Percentiles rank a stretch among this genome's conserved stretches.
phyloP scores from a whole-genome alignment of 2,888 invertebrate species.

The Drosophila koepferae region DNA sequence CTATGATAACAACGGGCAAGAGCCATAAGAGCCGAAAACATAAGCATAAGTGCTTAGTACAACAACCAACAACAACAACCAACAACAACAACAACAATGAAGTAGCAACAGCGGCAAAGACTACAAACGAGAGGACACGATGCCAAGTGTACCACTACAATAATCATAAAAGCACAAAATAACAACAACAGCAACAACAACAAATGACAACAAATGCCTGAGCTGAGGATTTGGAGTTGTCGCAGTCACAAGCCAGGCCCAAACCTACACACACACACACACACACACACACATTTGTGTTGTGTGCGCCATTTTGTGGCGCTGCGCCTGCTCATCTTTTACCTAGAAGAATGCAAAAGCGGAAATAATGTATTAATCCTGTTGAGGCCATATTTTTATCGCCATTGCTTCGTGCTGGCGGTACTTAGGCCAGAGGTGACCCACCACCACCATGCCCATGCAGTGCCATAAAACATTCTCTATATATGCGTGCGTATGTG shows the following conservation, averaged over 20 bases:
- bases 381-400: constrained; percentile 85
- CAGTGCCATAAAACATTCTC: constrained; percentile 50
- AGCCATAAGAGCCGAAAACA: constrained; percentile 70
- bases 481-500: constrained; percentile 28
- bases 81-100: constrained; percentile 13
- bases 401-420: constrained; percentile 66
- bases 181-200: constrained; percentile 48
- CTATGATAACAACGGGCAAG: constrained; percentile 57
- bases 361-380: constrained; percentile 84
- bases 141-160: constrained; percentile 69
- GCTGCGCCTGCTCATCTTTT: constrained; percentile 18
- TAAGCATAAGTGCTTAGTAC: constrained; percentile 66
- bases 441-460: neutral
- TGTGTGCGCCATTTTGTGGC: constrained; percentile 42
- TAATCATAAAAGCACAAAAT: constrained; percentile 78
- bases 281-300: neutral
- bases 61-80: constrained; percentile 38
- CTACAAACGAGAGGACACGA: constrained; percentile 25
- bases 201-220: constrained; percentile 57
- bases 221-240: constrained; percentile 59
- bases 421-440: constrained; percentile 11
- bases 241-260: constrained; percentile 40
- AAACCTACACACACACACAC: constrained; percentile 4
- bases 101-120: constrained; percentile 20
- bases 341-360: constrained; percentile 57